These are phyloP conservation scores for Regulus satrapa DNA, from an alignment of 2,113 vertebrate species.

Conservation along the genomic window DNA sequence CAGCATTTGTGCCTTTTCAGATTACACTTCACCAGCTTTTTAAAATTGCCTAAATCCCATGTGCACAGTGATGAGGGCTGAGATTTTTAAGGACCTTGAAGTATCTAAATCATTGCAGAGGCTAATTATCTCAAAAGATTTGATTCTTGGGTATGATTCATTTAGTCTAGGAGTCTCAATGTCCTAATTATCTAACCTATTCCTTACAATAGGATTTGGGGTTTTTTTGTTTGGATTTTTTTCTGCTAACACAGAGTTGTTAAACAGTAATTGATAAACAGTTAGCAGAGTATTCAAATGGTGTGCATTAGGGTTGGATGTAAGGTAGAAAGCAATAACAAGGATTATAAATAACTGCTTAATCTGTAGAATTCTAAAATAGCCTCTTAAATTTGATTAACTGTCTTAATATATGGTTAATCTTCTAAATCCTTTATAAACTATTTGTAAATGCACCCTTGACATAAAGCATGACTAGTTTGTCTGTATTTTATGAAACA, in stretches of 20 bases:
- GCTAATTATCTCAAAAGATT: neutral
- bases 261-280: neutral
- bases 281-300: neutral
- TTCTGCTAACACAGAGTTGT: neutral
- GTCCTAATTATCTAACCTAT: neutral
- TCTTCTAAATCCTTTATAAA: conserved; percentile 49
- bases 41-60: neutral
- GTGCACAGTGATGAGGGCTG: neutral
- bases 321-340: conserved; percentile 26
- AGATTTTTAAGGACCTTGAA: conserved; percentile 4
- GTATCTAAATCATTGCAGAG: neutral
- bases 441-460: conserved; percentile 32
- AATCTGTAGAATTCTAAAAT: conserved; percentile 28
- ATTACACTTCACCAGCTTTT: neutral
- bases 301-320: neutral
- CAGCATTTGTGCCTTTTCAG: conserved; percentile 31
- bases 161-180: neutral
- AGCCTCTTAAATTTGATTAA: conserved; percentile 53
- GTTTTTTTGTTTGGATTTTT: neutral
- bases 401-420: conserved; percentile 22
- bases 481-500: conserved; percentile 22
- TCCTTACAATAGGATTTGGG: neutral
- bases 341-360: conserved; percentile 30
- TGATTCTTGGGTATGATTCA: neutral
- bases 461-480: neutral